Evolutionary conservation across 2,113 vertebrate species (phyloP).

Genomic region (Caretta caretta): DNA sequence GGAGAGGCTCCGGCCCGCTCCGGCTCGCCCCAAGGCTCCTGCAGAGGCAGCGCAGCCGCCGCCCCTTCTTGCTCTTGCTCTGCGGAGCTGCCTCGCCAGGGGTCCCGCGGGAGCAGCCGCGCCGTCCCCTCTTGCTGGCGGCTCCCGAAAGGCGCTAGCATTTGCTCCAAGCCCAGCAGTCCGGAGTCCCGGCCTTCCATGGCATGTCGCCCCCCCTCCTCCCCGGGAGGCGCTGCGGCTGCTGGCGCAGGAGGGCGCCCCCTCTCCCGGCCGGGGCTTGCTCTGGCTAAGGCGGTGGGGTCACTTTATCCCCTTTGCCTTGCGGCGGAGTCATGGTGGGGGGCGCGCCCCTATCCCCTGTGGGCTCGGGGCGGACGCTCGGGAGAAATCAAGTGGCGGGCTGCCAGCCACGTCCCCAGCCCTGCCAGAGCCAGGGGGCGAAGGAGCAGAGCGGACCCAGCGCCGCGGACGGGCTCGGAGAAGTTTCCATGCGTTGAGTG

Average conservation of each 20-base stretch:
- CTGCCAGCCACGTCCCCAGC: background rate
- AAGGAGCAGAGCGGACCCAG: accelerated
- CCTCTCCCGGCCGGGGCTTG: background rate
- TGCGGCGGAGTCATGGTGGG: background rate
- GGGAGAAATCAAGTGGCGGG: background rate
- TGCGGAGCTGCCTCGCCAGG: background rate
- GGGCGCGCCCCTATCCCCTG: background rate
- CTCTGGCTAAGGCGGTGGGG: background rate
- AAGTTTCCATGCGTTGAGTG: accelerated
- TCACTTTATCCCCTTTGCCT: background rate
- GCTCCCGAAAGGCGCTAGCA: background rate
- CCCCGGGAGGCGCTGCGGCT: background rate
- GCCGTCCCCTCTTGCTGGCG: background rate
- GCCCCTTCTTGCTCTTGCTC: background rate
- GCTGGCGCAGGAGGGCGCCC: background rate
- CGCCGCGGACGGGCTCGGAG: background rate
- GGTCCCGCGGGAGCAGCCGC: background rate
- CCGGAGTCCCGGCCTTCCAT: conserved; percentile 27
- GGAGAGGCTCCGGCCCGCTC: background rate
- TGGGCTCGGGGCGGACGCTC: conserved; percentile 24
- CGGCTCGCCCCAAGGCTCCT: background rate
- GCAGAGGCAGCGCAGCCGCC: conserved; percentile 34
- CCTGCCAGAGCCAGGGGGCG: accelerated
- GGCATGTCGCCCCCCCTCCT: background rate
- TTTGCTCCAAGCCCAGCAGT: background rate